Evolutionary conservation across 2,113 vertebrate genomes (phyloP), one percentile per base, ranked within the genome.

Genomic region (Oncorhynchus mykiss): DNA sequence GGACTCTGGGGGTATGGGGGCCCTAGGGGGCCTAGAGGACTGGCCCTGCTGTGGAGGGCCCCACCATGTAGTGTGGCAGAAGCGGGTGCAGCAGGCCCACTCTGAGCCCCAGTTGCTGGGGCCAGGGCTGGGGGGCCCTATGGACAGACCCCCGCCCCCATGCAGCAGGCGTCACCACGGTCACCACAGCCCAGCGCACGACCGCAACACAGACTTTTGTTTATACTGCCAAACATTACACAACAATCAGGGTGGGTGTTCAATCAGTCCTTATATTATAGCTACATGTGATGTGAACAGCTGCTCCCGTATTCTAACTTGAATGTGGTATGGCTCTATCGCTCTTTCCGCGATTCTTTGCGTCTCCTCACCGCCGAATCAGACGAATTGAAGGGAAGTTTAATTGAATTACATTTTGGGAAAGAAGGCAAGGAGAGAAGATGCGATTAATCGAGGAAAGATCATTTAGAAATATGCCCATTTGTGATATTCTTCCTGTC

Each of bases 211-310:
- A 65, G 93, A 94, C 68, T 86, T 91, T 87, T 94, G 90, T 87
- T 93, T 95, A 84, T 95, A 92, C 87, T 94, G 93, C 93, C 93
- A 94, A 45, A 88, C 93, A 80, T 90, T 92, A 82, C 94, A 89
- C 88, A 89, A 89, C 88, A 89, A 93, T 92, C 95, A 93, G 93
- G 97, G 97, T 99, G 90, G 91, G 96, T 93, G 70, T 84, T 39
- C 59, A 54, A 27, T 20, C 64, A 8, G 48, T 39, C 25, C 31
- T 51, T 14, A 59, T 5, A 12, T 25, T 54, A 16, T 20, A 4
- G n/a, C 24, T 16, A 49, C 7, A 39, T 48, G 27, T 14, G 8
- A 59, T 45, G 51, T 27, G 20, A n/a, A 62, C 29, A 49, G 5
- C 9, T 22, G 18, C 12, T 25, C 51, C 51, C 29, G 39, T 45